Base-by-base conservation (phyloP, 1,140 invertebrate genomes). In the Harlomillsia oculata region DNA sequence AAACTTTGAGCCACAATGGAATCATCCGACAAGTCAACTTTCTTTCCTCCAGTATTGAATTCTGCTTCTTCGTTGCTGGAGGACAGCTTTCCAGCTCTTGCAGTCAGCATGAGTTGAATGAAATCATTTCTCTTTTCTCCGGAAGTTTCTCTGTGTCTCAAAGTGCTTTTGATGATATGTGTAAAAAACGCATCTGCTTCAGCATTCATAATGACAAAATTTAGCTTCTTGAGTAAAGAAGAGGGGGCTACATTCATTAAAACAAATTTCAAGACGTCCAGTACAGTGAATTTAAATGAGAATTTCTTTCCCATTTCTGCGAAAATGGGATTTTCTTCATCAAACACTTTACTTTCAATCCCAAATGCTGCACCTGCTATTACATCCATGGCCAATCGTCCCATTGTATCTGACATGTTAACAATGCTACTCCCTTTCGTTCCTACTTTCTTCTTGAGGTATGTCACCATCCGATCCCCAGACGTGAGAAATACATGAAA, bases 311-410 rank as follows among this genome's bases (percentile, higher is more conserved):
- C 32, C 46, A 49, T 49, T 36, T 23, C 18, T 36, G 29, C 8
- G 16, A 49, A 49, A 18, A 36, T 18, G 5, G 46, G 6, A 11
- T 49, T 49, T 5, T 26, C 28, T 11, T 49, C 46, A 36, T 49
- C 46, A 13, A 49, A 36, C 29, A 36, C 30, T 36, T 49, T 49
- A 0, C 26, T 30, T n/a, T 75, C 59, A 2, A 76, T 67, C 5
- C 75, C 76, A 67, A 76, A 78, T 18, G 71, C 71, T 28, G 72
- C 71, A 29, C 65, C 66, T 18, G 73, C 72, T 20, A 77, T 76
- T 9, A 72, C 67, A 62, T 77, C 75, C 71, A 77, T 72, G 6
- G 73, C 73, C 45, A 69, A 75, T 5, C 60, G 64, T 3, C 67
- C 67, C 50, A 69, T 69, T 1, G 59, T 13, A 9, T 63, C 46